Evolutionary conservation across 2,113 vertebrate genomes (phyloP).

Genomic region (Procavia capensis): DNA sequence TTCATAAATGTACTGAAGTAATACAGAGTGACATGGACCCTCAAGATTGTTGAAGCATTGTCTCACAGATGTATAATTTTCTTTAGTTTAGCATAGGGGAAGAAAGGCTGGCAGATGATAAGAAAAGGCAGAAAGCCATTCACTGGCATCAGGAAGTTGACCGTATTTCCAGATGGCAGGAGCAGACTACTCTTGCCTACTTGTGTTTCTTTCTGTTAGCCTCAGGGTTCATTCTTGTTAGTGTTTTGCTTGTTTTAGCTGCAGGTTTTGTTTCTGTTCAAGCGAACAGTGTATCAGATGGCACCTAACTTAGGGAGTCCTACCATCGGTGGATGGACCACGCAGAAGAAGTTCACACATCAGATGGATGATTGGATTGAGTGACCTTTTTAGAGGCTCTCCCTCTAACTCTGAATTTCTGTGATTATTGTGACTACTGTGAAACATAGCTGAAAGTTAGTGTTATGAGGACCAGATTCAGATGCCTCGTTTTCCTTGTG

Average conservation of each 20-base stretch:
- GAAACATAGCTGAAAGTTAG: background rate
- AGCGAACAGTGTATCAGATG: constrained; percentile 18
- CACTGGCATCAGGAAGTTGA: background rate
- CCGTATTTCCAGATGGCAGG: background rate
- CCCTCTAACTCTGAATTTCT: background rate
- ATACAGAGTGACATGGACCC: background rate
- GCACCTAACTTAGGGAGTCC: background rate
- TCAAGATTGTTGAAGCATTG: background rate
- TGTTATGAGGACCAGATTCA: constrained; percentile 29
- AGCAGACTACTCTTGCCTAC: background rate
- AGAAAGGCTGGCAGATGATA: background rate
- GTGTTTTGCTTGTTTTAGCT: background rate
- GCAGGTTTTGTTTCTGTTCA: background rate
- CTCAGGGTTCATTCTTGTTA: background rate
- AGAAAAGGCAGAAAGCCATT: background rate
- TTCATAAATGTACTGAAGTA: background rate
- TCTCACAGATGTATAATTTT: constrained; percentile 34
- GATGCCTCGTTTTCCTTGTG: background rate
- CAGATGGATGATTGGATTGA: background rate
- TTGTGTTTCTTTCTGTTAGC: background rate
- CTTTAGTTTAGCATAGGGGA: background rate
- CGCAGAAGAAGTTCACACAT: background rate
- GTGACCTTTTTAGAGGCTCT: background rate
- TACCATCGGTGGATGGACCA: background rate
- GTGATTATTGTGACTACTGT: background rate